phyloP scores from a whole-genome alignment of 2,113 vertebrate genomes.

The Elaphurus davidianus region DNA sequence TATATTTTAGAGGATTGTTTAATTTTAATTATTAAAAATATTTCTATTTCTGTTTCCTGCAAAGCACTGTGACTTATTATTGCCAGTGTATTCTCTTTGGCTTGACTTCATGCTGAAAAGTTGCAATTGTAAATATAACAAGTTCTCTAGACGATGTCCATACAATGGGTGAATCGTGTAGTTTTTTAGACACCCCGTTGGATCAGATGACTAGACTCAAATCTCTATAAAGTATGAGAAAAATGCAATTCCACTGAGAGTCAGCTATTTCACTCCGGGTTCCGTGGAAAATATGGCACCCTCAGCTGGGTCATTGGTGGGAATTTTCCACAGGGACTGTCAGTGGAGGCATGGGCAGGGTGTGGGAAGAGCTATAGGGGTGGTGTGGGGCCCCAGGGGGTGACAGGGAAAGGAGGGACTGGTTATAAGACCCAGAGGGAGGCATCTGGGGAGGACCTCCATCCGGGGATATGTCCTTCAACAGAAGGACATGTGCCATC shows the following conservation, averaged over 20 bases:
- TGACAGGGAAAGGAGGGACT: rapidly evolving
- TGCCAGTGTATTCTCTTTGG: rapidly evolving
- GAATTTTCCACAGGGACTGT: rapidly evolving
- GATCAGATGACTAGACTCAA: background rate
- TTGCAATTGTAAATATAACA: rapidly evolving
- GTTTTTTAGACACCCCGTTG: background rate
- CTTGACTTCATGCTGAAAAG: background rate
- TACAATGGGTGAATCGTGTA: background rate
- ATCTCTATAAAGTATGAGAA: background rate
- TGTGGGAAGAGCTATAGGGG: rapidly evolving
- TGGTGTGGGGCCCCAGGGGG: background rate
- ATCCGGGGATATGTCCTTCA: background rate
- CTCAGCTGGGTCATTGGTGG: rapidly evolving
- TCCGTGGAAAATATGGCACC: rapidly evolving
- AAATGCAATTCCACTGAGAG: background rate
- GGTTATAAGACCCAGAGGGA: background rate
- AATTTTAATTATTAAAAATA: background rate
- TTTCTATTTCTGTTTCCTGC: background rate
- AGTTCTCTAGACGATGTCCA: background rate
- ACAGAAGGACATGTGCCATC: rapidly evolving
- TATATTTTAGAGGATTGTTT: background rate
- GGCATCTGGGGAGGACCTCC: background rate
- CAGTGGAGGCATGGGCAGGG: rapidly evolving
- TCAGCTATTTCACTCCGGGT: background rate
- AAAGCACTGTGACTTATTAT: too few relatives aligned